These are phyloP conservation scores for Callithrix jacchus DNA, from an alignment of 2,113 vertebrate species.

Conservation along the genomic window DNA sequence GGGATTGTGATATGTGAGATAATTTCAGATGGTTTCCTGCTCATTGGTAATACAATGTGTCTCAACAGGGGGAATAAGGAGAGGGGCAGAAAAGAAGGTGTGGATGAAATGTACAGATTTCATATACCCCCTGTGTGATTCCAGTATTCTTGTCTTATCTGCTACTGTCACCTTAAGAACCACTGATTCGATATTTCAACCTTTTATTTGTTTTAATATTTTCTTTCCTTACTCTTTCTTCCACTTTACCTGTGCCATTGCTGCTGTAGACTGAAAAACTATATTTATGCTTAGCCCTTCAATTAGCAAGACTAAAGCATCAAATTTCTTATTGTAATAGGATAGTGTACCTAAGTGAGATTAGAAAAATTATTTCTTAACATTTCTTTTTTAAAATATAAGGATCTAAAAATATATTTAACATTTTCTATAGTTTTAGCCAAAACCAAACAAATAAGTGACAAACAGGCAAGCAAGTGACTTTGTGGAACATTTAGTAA, in stretches of 20 bases:
- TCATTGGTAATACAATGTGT: background rate
- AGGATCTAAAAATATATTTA: conserved; percentile 32
- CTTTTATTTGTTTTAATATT: background rate
- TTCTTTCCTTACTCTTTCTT: background rate
- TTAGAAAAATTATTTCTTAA: background rate
- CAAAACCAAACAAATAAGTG: background rate
- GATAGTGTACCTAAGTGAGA: background rate
- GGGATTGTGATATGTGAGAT: background rate
- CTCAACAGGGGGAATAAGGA: background rate
- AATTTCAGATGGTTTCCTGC: background rate
- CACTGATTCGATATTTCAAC: background rate
- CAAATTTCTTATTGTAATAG: background rate
- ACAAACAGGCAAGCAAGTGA: background rate
- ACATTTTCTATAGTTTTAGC: background rate
- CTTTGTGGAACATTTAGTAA: background rate
- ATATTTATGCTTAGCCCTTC: background rate
- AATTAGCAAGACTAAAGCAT: background rate
- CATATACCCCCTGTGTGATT: background rate
- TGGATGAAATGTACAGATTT: background rate
- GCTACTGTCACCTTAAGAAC: background rate
- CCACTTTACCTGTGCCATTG: background rate
- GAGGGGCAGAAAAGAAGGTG: background rate
- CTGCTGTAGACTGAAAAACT: background rate
- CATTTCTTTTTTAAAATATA: background rate
- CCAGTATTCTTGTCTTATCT: background rate